phyloP scores from a whole-genome alignment of 2,888 invertebrate genomes.

The Formica aserva region DNA sequence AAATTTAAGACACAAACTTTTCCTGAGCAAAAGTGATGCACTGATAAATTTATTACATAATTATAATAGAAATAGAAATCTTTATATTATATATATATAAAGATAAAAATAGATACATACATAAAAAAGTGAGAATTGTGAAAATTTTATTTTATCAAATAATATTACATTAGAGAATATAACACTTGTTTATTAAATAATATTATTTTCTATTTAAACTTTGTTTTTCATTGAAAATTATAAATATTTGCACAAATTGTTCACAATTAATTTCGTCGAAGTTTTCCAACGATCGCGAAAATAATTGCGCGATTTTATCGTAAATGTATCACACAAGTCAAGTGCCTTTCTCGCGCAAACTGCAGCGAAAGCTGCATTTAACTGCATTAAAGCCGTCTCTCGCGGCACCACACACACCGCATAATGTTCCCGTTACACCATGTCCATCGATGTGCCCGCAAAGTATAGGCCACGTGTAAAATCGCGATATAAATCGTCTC shows the following conservation, averaged over 20 bases:
- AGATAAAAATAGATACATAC: not conserved
- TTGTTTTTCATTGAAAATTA: not conserved
- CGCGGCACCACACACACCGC: not conserved
- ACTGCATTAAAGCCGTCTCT: slow-evolving; percentile 2
- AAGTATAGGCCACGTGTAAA: slow-evolving; percentile 21
- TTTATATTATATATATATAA: too few relatives aligned
- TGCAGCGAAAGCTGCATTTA: slow-evolving; percentile 25
- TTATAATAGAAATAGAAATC: too few relatives aligned
- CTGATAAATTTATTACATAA: not conserved
- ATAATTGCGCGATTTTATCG: slow-evolving; percentile 15
- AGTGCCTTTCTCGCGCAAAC: not conserved
- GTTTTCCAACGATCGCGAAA: not conserved
- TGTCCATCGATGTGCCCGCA: slow-evolving; percentile 17
- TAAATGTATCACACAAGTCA: slow-evolving; percentile 10
- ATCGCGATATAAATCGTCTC: slow-evolving; percentile 23
- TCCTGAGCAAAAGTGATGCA: not conserved
- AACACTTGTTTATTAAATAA: not conserved
- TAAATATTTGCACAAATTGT: not conserved
- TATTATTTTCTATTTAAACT: not conserved
- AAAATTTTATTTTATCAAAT: not conserved
- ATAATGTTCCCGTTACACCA: slow-evolving; percentile 34
- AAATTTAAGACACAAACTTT: not conserved
- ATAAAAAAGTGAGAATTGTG: not conserved
- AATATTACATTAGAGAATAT: not conserved
- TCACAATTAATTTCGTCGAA: slow-evolving; percentile 8